Percentiles rank a stretch among this genome's conserved stretches.
Conservation (phyloP, 2,888 invertebrate genomes). For the Cheilosia soror region DNA sequence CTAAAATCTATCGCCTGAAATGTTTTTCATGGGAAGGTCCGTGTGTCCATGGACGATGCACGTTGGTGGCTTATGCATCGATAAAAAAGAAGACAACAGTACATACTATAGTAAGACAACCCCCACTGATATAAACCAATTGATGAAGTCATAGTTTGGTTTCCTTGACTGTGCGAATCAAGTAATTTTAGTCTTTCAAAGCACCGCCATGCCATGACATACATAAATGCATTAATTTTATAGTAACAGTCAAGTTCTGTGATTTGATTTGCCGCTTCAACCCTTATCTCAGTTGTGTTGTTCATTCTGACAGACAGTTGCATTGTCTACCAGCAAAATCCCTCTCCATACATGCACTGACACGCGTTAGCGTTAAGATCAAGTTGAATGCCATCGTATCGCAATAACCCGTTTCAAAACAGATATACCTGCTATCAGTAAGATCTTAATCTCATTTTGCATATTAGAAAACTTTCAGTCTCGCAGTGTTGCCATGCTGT, state of each 20-base stretch:
- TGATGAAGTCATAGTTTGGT: no score
- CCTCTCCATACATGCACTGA: not conserved
- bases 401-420: not conserved
- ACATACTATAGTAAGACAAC: no score
- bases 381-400: constrained; percentile 24
- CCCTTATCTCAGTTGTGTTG: not conserved
- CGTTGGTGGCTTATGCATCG: no score
- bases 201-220: not conserved
- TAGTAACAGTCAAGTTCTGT: not conserved
- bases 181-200: not conserved
- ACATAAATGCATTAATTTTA: not conserved
- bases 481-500: no score
- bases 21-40: no score
- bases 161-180: not conserved
- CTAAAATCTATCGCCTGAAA: no score
- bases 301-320: not conserved
- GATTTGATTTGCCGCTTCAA: not conserved
- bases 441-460: not conserved
- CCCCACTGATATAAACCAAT: no score
- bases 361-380: constrained; percentile 3
- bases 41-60: no score
- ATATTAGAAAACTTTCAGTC: not conserved
- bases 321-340: not conserved
- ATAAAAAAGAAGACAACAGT: no score
- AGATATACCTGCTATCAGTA: constrained; percentile 8